Evolutionary conservation across 1,140 invertebrate species (phyloP).

Genomic region (Stenopsyche tienmushanensis): DNA sequence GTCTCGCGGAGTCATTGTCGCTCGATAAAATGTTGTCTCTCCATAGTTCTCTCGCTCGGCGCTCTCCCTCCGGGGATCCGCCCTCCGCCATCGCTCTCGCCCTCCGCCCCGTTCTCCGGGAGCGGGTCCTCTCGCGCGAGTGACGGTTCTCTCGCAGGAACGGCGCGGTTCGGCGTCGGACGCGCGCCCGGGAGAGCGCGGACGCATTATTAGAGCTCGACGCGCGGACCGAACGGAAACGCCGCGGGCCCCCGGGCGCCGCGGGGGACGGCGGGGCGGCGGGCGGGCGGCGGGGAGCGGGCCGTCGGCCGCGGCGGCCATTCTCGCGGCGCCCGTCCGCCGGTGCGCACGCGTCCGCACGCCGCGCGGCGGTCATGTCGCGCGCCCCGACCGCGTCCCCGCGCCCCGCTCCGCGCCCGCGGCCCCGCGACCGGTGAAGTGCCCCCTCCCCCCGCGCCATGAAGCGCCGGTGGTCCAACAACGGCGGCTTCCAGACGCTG

Average conservation of each 20-base stretch:
- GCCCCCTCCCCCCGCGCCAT: slow-evolving; percentile 44
- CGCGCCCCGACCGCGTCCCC: not conserved
- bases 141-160: no score
- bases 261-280: not conserved
- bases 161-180: no score
- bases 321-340: slow-evolving; percentile 26
- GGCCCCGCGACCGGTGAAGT: not conserved
- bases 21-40: no score
- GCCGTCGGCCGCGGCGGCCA: slow-evolving; percentile 23
- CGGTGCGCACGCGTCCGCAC: slow-evolving; percentile 17
- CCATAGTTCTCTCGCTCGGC: no score
- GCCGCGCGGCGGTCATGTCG: not conserved
- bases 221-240: not conserved
- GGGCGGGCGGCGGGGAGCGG: slow-evolving; percentile 9
- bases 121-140: no score
- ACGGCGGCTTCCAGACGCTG: slow-evolving; percentile 63
- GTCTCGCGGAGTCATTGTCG: no score
- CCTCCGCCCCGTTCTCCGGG: no score
- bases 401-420: not conserved
- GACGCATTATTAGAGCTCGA: no score
- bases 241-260: not conserved
- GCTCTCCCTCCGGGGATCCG: no score
- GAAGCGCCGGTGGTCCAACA: slow-evolving; percentile 70
- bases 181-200: no score
- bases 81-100: no score